These are phyloP conservation scores for Diuraphis noxia DNA, from an alignment of 1,140 invertebrate genomes.

Conservation along the genomic window DNA sequence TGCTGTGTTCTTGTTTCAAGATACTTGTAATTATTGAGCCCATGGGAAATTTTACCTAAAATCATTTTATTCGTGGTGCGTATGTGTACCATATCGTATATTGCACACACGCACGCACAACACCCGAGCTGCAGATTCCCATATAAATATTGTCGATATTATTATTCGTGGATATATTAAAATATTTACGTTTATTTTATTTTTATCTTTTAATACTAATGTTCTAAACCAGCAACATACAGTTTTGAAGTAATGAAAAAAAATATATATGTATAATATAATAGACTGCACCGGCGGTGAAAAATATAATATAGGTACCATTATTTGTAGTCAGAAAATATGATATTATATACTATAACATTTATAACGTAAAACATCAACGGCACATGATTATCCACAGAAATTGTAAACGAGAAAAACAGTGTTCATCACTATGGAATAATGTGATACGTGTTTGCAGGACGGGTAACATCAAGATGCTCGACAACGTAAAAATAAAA, in stretches of 20 bases:
- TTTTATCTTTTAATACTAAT: not conserved
- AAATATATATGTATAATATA: not conserved
- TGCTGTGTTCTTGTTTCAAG: not conserved
- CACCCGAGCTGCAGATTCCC: not conserved
- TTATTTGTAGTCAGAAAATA: not conserved
- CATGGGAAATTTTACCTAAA: constrained; percentile 35
- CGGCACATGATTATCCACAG: not conserved
- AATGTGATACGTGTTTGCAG: not conserved
- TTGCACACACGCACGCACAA: not conserved
- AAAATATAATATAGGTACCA: not conserved
- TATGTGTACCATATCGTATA: too few species aligned
- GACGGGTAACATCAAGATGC: not conserved
- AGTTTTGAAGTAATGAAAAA: not conserved
- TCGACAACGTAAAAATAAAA: constrained; percentile 3
- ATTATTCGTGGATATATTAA: not conserved
- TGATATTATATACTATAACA: too few species aligned
- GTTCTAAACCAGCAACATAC: not conserved
- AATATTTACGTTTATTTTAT: not conserved
- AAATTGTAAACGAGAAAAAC: not conserved
- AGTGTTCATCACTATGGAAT: not conserved
- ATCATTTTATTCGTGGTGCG: not conserved
- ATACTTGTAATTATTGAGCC: constrained; percentile 4
- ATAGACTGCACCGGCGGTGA: not conserved
- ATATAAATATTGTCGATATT: not conserved
- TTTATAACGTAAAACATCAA: not conserved